These are phyloP conservation scores for Parotocinclus haroldoi DNA, from an alignment of 2,797 vertebrate species.

Conservation along the genomic window DNA sequence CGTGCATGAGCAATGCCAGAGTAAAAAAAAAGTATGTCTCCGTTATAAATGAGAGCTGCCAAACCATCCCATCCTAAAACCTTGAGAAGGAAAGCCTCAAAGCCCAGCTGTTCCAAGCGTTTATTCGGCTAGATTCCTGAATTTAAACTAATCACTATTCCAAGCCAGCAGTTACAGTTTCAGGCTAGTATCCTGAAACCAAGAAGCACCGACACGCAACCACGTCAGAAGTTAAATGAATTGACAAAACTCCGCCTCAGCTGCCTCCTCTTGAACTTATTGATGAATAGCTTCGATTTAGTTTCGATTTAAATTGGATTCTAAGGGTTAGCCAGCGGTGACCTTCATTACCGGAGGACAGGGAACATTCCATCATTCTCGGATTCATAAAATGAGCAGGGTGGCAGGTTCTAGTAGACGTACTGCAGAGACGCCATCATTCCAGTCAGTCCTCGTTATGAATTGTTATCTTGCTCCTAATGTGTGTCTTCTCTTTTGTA, in stretches of 20 bases:
- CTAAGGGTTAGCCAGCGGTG: conserved; percentile 7
- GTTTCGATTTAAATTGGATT: conserved; percentile 10
- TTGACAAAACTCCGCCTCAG: background rate
- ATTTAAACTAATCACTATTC: too few species aligned
- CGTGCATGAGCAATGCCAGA: too few species aligned
- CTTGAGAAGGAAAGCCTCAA: conserved; percentile 6
- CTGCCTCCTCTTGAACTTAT: background rate
- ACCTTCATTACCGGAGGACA: conserved; percentile 36
- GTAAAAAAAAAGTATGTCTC: conserved; percentile 24
- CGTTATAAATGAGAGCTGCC: conserved; percentile 23
- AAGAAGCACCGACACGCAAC: background rate
- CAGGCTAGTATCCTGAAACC: background rate
- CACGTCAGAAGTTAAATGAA: conserved; percentile 9
- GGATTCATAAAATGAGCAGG: conserved; percentile 20
- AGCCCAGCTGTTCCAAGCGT: too few species aligned
- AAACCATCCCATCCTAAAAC: conserved; percentile 6
- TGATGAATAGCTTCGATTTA: background rate
- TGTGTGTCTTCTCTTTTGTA: conserved; percentile 29
- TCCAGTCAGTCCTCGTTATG: background rate
- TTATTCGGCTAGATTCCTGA: too few species aligned
- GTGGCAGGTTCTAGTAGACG: conserved; percentile 10
- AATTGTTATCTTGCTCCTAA: conserved; percentile 7
- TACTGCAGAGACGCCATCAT: too few species aligned
- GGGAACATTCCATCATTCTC: conserved; percentile 20
- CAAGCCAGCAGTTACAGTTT: too few species aligned